Conservation (phyloP, 2,888 invertebrate species). For the Hemicrepidius hirtus region DNA sequence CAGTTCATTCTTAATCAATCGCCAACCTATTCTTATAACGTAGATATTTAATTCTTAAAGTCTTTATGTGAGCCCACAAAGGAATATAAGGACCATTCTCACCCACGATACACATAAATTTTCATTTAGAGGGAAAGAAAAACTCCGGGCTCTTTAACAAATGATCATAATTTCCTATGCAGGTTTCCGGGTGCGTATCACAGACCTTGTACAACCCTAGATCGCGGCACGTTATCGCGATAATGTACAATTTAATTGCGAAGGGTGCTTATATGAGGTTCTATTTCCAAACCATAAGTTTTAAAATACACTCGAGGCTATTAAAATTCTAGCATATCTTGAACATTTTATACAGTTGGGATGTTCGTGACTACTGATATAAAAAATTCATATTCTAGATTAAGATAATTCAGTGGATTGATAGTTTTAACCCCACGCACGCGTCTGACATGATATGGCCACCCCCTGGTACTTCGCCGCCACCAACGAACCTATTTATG, state of each 20-base stretch:
- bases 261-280: neutral
- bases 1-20: neutral
- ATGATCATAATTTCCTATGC: constrained; percentile 60
- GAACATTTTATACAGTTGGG: constrained; percentile 10
- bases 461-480: constrained; percentile 54
- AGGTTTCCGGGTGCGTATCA: constrained; percentile 44
- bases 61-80: constrained; percentile 13
- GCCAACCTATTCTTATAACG: neutral
- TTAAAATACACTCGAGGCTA: neutral
- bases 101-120: constrained; percentile 56
- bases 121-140: constrained; percentile 56
- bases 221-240: constrained; percentile 23
- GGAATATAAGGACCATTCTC: constrained; percentile 44
- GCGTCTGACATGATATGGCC: constrained; percentile 48
- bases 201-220: constrained; percentile 38
- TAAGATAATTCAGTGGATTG: constrained; percentile 48
- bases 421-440: constrained; percentile 51
- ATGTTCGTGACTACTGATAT: constrained; percentile 39
- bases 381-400: constrained; percentile 42
- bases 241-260: constrained; percentile 19
- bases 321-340: constrained; percentile 24
- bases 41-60: constrained; percentile 15
- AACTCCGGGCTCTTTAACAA: constrained; percentile 56
- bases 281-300: neutral
- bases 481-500: constrained; percentile 57